Evolutionary conservation across 1,140 invertebrate species (phyloP).

Genomic region (Cyrtorhinus lividipennis): DNA sequence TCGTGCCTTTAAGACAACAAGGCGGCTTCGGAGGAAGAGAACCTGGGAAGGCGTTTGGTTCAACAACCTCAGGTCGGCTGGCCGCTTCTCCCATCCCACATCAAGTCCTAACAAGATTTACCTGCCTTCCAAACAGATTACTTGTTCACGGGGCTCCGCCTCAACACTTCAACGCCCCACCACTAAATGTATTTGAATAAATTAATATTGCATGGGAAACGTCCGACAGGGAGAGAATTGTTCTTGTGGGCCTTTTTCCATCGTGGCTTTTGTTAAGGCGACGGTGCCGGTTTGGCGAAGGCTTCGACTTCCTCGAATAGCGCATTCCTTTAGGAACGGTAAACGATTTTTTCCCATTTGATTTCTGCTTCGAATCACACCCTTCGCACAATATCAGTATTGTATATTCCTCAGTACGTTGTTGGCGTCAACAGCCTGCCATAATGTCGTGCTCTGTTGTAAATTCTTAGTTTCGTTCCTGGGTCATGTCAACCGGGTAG

Average conservation of each 20-base stretch:
- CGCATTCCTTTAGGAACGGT: not conserved
- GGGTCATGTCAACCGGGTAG: too few species aligned
- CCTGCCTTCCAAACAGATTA: slow-evolving; percentile 15
- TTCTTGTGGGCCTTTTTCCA: not conserved
- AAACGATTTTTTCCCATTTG: too few species aligned
- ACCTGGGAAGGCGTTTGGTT: slow-evolving; percentile 12
- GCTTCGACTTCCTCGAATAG: not conserved
- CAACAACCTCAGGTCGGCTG: not conserved
- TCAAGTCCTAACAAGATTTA: slow-evolving; percentile 16
- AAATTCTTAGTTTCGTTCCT: too few species aligned
- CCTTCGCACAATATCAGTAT: too few species aligned
- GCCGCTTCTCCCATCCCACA: not conserved
- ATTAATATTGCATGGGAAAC: slow-evolving; percentile 12
- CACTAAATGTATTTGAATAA: slow-evolving; percentile 15
- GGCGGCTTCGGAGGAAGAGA: not conserved
- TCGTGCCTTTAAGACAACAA: slow-evolving; percentile 15
- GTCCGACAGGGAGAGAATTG: not conserved
- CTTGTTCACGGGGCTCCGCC: slow-evolving; percentile 12
- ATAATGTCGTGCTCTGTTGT: too few species aligned
- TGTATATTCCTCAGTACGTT: too few species aligned
- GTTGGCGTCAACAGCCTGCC: too few species aligned
- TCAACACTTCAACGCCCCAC: slow-evolving; percentile 12
- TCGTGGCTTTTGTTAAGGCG: not conserved
- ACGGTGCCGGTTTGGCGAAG: not conserved
- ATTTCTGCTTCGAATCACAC: too few species aligned